These are phyloP conservation scores for Caenorhabditis briggsae DNA, from an alignment of 1,140 invertebrate species.

Conservation along the genomic window DNA sequence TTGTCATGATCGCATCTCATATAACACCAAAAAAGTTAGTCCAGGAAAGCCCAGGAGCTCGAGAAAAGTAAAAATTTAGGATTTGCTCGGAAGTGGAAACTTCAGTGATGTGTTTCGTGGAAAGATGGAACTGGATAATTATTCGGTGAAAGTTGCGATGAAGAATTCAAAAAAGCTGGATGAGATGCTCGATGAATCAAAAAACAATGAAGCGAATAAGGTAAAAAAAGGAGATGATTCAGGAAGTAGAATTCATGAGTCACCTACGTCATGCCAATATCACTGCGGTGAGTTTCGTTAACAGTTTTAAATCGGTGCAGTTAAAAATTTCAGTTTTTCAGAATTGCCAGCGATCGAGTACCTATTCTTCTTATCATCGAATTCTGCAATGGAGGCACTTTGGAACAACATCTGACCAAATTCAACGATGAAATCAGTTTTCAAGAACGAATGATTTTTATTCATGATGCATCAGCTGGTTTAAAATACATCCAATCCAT, in stretches of 20 bases:
- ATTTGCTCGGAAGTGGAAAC: slow-evolving; percentile 18
- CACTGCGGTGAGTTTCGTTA: not conserved
- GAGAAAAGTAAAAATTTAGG: not conserved
- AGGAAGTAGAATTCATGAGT: slow-evolving; percentile 16
- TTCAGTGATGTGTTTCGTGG: slow-evolving; percentile 8
- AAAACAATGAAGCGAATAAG: slow-evolving; percentile 1
- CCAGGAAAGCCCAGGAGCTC: not conserved
- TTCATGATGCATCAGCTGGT: slow-evolving; percentile 7
- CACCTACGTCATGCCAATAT: slow-evolving; percentile 7
- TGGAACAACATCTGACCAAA: not conserved
- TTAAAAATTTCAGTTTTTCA: slow-evolving; percentile 5
- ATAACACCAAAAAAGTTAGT: not conserved
- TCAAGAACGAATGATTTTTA: not conserved
- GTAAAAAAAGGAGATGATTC: slow-evolving; percentile 16
- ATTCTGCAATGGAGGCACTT: slow-evolving; percentile 3
- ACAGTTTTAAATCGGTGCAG: too few species aligned
- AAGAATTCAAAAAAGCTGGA: slow-evolving; percentile 18
- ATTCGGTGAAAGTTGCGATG: not conserved
- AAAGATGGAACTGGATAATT: slow-evolving; percentile 5
- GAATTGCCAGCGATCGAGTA: not conserved
- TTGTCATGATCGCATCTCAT: not conserved
- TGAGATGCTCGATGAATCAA: not conserved
- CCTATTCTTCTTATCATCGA: slow-evolving; percentile 19
- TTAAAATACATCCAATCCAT: slow-evolving; percentile 21
- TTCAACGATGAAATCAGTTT: not conserved